Percentiles rank a stretch among this genome's conserved stretches.
These are phyloP conservation scores for Hemaris fuciformis DNA, from an alignment of 2,888 invertebrate species.

Conservation along the genomic window DNA sequence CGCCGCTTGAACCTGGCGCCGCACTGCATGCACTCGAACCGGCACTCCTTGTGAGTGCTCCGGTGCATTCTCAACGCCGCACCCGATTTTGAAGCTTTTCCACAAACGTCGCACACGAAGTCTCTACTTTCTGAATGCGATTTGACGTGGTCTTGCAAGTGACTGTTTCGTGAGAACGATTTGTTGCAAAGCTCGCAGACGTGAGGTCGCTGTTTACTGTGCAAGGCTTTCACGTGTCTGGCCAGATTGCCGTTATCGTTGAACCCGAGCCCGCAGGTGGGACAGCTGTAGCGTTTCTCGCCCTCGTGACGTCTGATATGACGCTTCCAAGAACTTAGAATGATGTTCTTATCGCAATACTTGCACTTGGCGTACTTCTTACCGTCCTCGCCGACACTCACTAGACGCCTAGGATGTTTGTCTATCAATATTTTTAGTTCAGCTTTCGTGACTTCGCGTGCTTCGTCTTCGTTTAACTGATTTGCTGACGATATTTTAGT, in stretches of 20 bases:
- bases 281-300: constrained; percentile 69
- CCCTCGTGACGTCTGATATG: constrained; percentile 70
- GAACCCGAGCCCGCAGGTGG: constrained; percentile 77
- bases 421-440: neutral
- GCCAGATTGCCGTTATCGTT: constrained; percentile 71
- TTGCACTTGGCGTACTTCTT: constrained; percentile 52
- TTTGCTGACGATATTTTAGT: neutral
- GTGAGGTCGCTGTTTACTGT: constrained; percentile 70
- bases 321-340: constrained; percentile 57
- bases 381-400: constrained; percentile 31
- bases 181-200: constrained; percentile 70
- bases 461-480: neutral
- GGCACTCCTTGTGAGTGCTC: constrained; percentile 56
- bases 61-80: constrained; percentile 77
- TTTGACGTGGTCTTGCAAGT: constrained; percentile 74
- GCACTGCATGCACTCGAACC: constrained; percentile 72
- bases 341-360: constrained; percentile 56
- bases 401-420: neutral
- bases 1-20: constrained; percentile 77
- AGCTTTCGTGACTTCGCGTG: neutral
- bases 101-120: constrained; percentile 79
- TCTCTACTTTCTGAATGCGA: constrained; percentile 69
- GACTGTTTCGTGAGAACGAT: constrained; percentile 70
- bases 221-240: constrained; percentile 75
- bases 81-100: constrained; percentile 74